These are phyloP conservation scores for Tokudaia muenninki DNA, from an alignment of 2,797 vertebrate genomes.

Conservation along the genomic window DNA sequence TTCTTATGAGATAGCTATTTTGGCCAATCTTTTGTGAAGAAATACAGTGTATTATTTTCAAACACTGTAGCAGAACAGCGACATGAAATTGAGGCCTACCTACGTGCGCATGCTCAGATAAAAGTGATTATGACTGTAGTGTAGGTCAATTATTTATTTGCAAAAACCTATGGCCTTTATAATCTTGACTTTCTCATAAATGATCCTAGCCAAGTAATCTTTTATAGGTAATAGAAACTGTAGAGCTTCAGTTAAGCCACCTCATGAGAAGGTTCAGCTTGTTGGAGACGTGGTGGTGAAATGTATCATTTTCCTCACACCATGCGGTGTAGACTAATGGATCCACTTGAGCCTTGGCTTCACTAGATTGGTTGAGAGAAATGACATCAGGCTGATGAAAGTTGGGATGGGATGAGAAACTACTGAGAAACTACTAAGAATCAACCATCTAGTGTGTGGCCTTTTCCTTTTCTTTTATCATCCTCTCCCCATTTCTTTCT, in stretches of 20 bases:
- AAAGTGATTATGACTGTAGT: slow-evolving; percentile 47
- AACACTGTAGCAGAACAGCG: slow-evolving; percentile 23
- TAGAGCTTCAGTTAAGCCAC: slow-evolving; percentile 28
- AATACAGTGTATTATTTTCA: slow-evolving; percentile 67
- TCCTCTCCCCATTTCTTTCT: not conserved
- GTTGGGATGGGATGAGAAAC: not conserved
- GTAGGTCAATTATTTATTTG: slow-evolving; percentile 60
- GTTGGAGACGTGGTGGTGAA: not conserved
- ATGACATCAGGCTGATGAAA: not conserved
- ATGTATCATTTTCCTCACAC: slow-evolving; percentile 26
- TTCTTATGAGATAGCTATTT: slow-evolving; percentile 58
- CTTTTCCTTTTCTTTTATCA: not conserved
- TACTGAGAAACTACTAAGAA: not conserved
- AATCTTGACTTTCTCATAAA: slow-evolving; percentile 36
- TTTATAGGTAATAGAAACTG: slow-evolving; percentile 45
- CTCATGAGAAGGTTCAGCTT: slow-evolving; percentile 38
- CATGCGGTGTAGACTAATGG: not conserved
- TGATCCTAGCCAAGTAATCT: slow-evolving; percentile 50
- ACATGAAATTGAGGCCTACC: slow-evolving; percentile 16
- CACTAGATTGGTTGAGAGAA: slow-evolving; percentile 55
- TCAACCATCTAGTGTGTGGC: not conserved
- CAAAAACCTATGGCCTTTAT: slow-evolving; percentile 48
- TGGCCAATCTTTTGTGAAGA: slow-evolving; percentile 72
- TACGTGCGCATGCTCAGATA: slow-evolving; percentile 52
- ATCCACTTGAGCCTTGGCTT: not conserved